Evolutionary conservation across 1,140 invertebrate genomes (phyloP).

Genomic region (Drosophila prosaltans): DNA sequence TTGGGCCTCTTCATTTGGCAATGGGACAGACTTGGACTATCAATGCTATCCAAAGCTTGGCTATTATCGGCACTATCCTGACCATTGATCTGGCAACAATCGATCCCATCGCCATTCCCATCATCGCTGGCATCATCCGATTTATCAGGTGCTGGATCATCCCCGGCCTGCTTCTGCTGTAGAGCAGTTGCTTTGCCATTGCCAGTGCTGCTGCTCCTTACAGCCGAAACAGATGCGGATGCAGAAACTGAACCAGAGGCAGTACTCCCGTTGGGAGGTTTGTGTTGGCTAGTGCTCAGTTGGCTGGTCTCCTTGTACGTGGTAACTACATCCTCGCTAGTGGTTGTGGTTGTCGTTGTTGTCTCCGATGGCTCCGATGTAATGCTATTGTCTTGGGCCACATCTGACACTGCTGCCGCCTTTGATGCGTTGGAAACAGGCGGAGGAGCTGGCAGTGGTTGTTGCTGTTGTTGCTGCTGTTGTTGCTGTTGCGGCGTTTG

Average conservation of each 20-base stretch:
- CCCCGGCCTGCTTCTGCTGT: slow-evolving; percentile 51
- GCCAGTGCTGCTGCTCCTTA: slow-evolving; percentile 22
- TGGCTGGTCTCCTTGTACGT: slow-evolving; percentile 81
- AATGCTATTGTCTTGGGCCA: slow-evolving; percentile 79
- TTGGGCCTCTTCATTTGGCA: slow-evolving; percentile 12
- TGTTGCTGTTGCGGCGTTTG: slow-evolving; percentile 71
- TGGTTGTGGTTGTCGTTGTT: slow-evolving; percentile 81
- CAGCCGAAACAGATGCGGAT: slow-evolving; percentile 32
- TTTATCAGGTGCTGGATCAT: slow-evolving; percentile 51
- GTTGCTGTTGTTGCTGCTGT: slow-evolving; percentile 60
- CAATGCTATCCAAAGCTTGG: slow-evolving; percentile 78
- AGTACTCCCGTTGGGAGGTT: slow-evolving; percentile 54
- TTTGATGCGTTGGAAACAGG: slow-evolving; percentile 30
- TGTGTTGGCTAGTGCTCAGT: slow-evolving; percentile 55
- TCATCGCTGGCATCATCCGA: slow-evolving; percentile 67
- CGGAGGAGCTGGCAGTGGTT: slow-evolving; percentile 42
- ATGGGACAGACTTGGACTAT: slow-evolving; percentile 61
- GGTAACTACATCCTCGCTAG: slow-evolving; percentile 81
- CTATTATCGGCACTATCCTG: slow-evolving; percentile 68
- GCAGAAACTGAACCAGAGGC: slow-evolving; percentile 39
- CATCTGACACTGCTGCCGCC: slow-evolving; percentile 46
- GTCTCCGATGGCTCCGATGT: slow-evolving; percentile 82
- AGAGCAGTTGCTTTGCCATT: slow-evolving; percentile 7
- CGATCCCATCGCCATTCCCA: slow-evolving; percentile 51
- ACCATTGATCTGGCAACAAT: slow-evolving; percentile 9